These are phyloP conservation scores for Collichthys lucidus DNA, from an alignment of 2,113 vertebrate genomes.

Conservation along the genomic window DNA sequence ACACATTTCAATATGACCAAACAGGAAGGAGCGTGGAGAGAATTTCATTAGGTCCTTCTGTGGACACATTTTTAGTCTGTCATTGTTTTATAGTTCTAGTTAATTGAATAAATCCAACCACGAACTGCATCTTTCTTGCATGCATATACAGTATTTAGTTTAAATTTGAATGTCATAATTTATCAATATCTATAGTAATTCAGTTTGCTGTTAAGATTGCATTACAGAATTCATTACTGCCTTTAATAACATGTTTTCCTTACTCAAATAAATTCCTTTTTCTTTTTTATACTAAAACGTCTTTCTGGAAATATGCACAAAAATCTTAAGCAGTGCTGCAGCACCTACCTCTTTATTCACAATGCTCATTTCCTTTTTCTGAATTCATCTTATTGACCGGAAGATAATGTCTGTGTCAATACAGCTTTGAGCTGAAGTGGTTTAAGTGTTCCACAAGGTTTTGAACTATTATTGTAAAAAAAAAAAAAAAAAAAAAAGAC, in stretches of 20 bases:
- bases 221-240: neutral
- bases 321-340: neutral
- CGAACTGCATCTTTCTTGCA: neutral
- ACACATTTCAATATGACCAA: neutral
- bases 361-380: neutral
- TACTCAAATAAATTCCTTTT: neutral
- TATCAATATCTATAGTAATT: neutral
- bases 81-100: neutral
- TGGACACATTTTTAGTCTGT: neutral
- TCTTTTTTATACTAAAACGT: neutral
- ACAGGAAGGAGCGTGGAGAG: neutral
- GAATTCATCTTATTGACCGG: slow-evolving; percentile 21
- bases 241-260: neutral
- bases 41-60: neutral
- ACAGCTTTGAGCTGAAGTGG: slow-evolving; percentile 31
- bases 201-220: neutral
- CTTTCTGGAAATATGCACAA: neutral
- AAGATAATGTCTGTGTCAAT: slow-evolving; percentile 39
- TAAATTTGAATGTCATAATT: neutral
- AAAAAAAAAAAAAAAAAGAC: neutral
- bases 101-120: slow-evolving; percentile 1
- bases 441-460: slow-evolving; percentile 11
- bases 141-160: neutral
- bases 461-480: slow-evolving; percentile 7
- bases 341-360: neutral